phyloP scores from a whole-genome alignment of 2,888 invertebrate species.

The Drosophila rubida region DNA sequence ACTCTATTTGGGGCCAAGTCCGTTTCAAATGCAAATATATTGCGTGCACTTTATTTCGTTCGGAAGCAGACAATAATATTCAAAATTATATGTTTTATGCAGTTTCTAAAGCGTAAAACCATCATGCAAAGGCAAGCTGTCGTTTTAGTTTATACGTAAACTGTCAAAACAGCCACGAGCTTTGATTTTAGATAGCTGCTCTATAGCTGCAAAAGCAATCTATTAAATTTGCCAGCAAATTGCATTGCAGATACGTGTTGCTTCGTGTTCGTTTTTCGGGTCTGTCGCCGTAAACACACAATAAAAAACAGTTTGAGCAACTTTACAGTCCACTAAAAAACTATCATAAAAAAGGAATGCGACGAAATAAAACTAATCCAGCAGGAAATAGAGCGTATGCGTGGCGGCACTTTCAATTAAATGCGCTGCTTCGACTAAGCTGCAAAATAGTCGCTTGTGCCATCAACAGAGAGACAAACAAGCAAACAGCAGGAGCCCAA shows the following conservation, averaged over 20 bases:
- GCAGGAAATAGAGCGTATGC: conserved; percentile 52
- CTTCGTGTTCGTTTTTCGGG: neutral
- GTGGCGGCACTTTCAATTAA: conserved; percentile 58
- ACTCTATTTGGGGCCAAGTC: neutral
- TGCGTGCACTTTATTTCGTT: too few relatives aligned
- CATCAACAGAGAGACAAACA: conserved; percentile 33
- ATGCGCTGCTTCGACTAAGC: conserved; percentile 52
- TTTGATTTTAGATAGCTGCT: neutral
- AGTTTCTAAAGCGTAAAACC: too few relatives aligned
- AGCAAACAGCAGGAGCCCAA: conserved; percentile 17
- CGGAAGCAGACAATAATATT: too few relatives aligned
- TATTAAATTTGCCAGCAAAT: conserved; percentile 9
- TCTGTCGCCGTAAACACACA: conserved; percentile 16
- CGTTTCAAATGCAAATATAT: neutral
- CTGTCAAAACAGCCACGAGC: neutral
- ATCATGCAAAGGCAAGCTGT: too few relatives aligned
- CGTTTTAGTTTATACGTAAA: neutral
- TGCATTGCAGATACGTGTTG: conserved; percentile 1
- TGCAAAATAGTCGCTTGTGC: conserved; percentile 43
- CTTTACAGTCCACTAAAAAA: conserved; percentile 20
- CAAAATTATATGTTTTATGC: too few relatives aligned
- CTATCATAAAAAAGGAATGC: conserved; percentile 9
- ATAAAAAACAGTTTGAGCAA: conserved; percentile 23
- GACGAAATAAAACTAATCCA: conserved; percentile 47
- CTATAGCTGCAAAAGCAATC: conserved; percentile 1